Percentiles rank a stretch among this genome's conserved stretches.
Conservation (phyloP, 2,888 invertebrate genomes). For the Piscicola geometra region DNA sequence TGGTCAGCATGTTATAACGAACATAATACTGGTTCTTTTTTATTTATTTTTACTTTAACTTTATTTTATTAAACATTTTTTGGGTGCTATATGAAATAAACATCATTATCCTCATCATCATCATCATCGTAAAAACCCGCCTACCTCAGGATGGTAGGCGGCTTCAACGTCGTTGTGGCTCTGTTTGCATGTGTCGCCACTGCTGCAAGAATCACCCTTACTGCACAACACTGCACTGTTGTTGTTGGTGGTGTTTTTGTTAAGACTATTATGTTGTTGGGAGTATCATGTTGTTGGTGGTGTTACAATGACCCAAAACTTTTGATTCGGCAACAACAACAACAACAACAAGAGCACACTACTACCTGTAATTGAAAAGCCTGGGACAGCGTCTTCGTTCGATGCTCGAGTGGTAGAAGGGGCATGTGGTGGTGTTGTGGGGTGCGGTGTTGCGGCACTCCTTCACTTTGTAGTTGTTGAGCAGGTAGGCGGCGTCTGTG, state of each 20-base stretch:
- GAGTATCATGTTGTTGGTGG: too few species aligned
- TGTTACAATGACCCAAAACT: neutral
- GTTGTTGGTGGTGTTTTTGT: too few species aligned
- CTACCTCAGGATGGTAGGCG: slow-evolving; percentile 36
- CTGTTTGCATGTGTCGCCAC: slow-evolving; percentile 32
- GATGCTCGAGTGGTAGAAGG: slow-evolving; percentile 96
- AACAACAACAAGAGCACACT: neutral
- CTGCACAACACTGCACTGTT: slow-evolving; percentile 35
- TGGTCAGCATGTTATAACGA: too few species aligned
- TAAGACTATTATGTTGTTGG: too few species aligned
- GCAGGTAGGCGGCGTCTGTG: slow-evolving; percentile 91
- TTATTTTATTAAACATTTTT: too few species aligned
- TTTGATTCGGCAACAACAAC: neutral
- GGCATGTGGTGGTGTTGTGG: slow-evolving; percentile 92
- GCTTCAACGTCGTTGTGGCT: slow-evolving; percentile 32
- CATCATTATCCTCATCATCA: too few species aligned
- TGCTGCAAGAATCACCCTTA: slow-evolving; percentile 29
- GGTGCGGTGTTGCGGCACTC: slow-evolving; percentile 95
- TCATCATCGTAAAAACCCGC: too few species aligned
- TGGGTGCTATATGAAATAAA: too few species aligned
- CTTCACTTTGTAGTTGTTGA: slow-evolving; percentile 97
- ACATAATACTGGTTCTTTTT: too few species aligned
- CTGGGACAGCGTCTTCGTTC: slow-evolving; percentile 83
- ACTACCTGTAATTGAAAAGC: slow-evolving; percentile 77
- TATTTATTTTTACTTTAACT: too few species aligned